These are phyloP conservation scores for Phrynocephalus forsythii DNA, from an alignment of 2,797 vertebrate genomes.

Conservation along the genomic window DNA sequence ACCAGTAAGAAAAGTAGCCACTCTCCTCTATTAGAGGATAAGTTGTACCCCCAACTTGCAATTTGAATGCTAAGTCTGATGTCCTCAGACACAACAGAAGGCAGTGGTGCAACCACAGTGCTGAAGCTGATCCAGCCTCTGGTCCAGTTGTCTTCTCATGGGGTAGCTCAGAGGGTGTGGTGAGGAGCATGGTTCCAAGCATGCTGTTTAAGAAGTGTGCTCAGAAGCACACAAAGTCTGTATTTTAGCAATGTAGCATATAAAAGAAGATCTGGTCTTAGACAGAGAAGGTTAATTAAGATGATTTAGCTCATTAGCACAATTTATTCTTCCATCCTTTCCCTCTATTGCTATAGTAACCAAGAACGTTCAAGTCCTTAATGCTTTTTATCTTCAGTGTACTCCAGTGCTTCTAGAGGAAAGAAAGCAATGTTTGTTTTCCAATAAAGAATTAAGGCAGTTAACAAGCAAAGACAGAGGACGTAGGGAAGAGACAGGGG, in stretches of 20 bases:
- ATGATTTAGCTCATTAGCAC: conserved; percentile 2
- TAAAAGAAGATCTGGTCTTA: neutral
- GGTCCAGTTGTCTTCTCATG: too few relatives aligned
- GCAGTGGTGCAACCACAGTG: too few relatives aligned
- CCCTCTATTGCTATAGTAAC: conserved; percentile 17
- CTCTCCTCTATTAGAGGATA: too few relatives aligned
- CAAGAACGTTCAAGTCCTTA: neutral
- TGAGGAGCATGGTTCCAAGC: neutral
- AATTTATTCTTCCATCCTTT: neutral
- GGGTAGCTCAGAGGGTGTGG: too few relatives aligned
- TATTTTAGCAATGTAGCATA: neutral
- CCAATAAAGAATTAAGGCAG: neutral
- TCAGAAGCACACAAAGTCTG: neutral
- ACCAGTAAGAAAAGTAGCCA: too few relatives aligned
- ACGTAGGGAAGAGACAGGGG: neutral
- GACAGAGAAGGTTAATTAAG: conserved; percentile 3
- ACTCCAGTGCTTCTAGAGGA: neutral
- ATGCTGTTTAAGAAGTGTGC: neutral
- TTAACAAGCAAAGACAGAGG: neutral
- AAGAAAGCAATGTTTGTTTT: neutral
- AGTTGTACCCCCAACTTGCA: too few relatives aligned
- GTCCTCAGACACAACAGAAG: too few relatives aligned
- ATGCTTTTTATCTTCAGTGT: conserved; percentile 15
- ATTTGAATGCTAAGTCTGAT: too few relatives aligned
- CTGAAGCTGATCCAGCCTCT: too few relatives aligned